A percentile compares a stretch with the other conserved stretches of the same genome.
Conservation (phyloP, 92 coral and sea anemone species). For the Virgularia gustaviana region DNA sequence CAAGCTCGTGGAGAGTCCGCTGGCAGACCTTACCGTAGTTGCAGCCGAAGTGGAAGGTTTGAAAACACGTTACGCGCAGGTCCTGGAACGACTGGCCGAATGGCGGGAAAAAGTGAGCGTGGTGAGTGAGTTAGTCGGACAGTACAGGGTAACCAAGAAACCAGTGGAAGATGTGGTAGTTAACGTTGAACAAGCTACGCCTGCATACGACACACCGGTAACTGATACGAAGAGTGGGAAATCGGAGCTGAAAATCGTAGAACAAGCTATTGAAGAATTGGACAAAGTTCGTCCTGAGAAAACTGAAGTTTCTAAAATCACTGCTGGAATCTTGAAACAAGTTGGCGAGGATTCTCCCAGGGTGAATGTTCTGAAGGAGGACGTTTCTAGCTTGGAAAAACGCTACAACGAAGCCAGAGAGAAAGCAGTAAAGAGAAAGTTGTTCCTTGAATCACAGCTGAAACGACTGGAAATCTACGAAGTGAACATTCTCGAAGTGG, state of each 20-base stretch:
- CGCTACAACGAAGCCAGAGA: conserved; percentile 72
- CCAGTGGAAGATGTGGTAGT: conserved; percentile 70
- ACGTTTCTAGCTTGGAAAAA: conserved; percentile 15
- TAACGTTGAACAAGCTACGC: conserved; percentile 65
- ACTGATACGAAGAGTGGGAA: conserved; percentile 75
- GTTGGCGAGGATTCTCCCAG: conserved; percentile 34
- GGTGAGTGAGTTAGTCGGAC: conserved; percentile 57
- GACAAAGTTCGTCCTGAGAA: conserved; percentile 30
- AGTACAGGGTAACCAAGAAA: conserved; percentile 74
- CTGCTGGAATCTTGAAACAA: conserved; percentile 15
- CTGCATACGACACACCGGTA: conserved; percentile 69
- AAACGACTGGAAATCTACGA: conserved; percentile 67
- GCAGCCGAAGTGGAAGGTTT: conserved; percentile 31
- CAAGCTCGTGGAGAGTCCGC: conserved; percentile 24
- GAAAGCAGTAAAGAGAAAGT: conserved; percentile 60
- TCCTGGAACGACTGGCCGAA: conserved; percentile 6
- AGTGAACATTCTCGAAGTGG: conserved; percentile 63
- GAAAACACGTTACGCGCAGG: conserved; percentile 10
- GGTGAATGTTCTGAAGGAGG: conserved; percentile 5
- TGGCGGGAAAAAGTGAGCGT: conserved; percentile 19
- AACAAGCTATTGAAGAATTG: conserved; percentile 24
- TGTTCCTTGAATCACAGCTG: conserved; percentile 67
- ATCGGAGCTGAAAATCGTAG: conserved; percentile 71
- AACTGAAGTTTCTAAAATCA: conserved; percentile 12
- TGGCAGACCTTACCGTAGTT: conserved; percentile 32